phyloP scores from a whole-genome alignment of 2,888 invertebrate species.

The Listrodromus nycthemerus region DNA sequence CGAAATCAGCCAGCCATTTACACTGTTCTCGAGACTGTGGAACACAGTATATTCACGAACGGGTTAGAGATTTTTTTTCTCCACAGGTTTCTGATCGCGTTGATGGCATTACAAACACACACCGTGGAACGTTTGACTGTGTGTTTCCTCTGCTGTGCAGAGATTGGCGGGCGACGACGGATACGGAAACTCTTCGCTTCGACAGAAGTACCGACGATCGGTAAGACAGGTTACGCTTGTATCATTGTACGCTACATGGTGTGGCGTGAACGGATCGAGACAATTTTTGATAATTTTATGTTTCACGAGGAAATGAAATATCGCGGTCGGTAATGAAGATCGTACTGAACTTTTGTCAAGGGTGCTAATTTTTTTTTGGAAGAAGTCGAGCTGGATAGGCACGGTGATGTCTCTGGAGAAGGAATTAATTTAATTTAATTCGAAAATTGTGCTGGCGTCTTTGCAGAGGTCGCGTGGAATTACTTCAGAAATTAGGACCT shows the following conservation, averaged over 20 bases:
- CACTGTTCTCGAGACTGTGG: conserved; percentile 43
- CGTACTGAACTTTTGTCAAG: no score
- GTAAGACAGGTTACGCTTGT: conserved; percentile 17
- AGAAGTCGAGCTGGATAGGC: no score
- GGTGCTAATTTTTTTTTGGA: no score
- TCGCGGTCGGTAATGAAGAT: no score
- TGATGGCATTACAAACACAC: conserved; percentile 39
- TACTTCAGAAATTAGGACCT: not conserved
- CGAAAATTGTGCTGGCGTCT: not conserved
- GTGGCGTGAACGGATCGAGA: not conserved
- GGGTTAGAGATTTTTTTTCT: conserved; percentile 59
- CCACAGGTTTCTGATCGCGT: conserved; percentile 49
- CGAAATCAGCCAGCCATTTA: conserved; percentile 69
- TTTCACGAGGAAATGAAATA: no score
- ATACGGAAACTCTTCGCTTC: not conserved
- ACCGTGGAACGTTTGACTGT: not conserved
- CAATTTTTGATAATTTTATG: not conserved
- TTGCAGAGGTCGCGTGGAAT: not conserved
- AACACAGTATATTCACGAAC: conserved; percentile 61
- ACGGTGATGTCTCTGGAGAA: no score
- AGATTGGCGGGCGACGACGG: not conserved
- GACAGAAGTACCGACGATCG: conserved; percentile 28
- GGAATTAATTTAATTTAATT: no score
- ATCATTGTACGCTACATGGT: not conserved
- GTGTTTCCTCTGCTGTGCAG: not conserved